Percentiles rank a stretch among this genome's conserved stretches.
phyloP scores from a whole-genome alignment of 2,888 invertebrate genomes.

The Dascillus cervinus region DNA sequence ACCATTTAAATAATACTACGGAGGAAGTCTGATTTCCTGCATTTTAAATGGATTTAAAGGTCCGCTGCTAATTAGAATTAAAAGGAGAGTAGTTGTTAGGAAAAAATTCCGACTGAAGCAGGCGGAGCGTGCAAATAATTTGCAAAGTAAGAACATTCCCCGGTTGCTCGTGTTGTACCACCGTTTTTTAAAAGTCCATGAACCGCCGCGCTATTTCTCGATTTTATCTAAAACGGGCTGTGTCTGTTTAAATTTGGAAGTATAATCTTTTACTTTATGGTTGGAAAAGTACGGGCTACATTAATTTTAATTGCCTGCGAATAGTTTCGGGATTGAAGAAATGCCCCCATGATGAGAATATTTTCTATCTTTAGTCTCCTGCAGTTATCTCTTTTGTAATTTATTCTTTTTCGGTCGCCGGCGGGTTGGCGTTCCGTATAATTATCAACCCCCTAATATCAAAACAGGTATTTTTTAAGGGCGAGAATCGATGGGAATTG shows the following conservation, averaged over 20 bases:
- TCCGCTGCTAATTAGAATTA: no score
- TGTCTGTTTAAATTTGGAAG: slow-evolving; percentile 5
- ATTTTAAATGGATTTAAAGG: no score
- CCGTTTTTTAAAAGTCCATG: slow-evolving; percentile 7
- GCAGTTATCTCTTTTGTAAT: slow-evolving; percentile 1
- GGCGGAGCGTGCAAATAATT: slow-evolving; percentile 13
- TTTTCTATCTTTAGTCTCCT: background rate
- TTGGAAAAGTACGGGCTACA: slow-evolving; percentile 1
- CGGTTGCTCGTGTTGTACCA: no score
- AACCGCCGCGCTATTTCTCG: slow-evolving; percentile 9
- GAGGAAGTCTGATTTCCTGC: no score
- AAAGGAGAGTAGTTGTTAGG: no score
- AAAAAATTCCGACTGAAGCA: slow-evolving; percentile 5
- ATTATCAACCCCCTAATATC: background rate
- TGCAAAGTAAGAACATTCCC: slow-evolving; percentile 10
- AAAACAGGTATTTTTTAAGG: background rate
- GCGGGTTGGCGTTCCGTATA: background rate
- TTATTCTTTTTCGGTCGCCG: slow-evolving; percentile 4
- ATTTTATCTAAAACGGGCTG: slow-evolving; percentile 1
- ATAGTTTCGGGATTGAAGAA: background rate
- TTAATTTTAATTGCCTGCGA: slow-evolving; percentile 2
- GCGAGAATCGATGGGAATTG: background rate
- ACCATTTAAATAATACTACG: no score
- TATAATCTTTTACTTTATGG: slow-evolving; percentile 3
- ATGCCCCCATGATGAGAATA: background rate